Base-by-base conservation (phyloP, 2,888 invertebrate species). In the Galerucella nymphaeae region DNA sequence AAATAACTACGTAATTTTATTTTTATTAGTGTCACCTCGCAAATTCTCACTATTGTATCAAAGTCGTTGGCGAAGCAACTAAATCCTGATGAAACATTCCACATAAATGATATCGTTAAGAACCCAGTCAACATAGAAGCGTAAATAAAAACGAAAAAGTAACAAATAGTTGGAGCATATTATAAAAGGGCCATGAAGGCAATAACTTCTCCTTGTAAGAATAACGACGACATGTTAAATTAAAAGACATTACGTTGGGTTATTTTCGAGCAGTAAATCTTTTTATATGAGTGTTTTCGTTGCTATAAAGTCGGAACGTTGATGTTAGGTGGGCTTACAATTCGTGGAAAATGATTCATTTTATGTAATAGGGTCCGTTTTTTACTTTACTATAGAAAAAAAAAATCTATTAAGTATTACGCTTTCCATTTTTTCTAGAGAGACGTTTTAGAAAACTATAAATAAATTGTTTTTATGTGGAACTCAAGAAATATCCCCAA, bases 221-320 rank as follows among this genome's bases (percentile, higher is more conserved):
- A 80, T 81, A 82, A 83, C 81, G 83, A 80, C 79, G 84, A 83
- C 84, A 80, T 82, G 83, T 83, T 83, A 82, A 85, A 85, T 85
- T 85, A 84, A 83, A 85, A 85, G 84, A 84, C 84, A 83, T 84
- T 83, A 84, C 83, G 79, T 80, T 75, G 81, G 81, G 82, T 81
- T 82, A 84, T 83, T 84, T 83, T 82, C 80, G 74, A 77, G 82
- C 80, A 79, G 82, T 85, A 85, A 85, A 85, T 85, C 84, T 84
- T 83, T 83, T 82, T 84, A 84, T 83, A 84, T 84, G 84, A 84
- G 83, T 82, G 82, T 84, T 84, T 83, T 82, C 82, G 80, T 80
- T 80, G 80, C 80, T 80, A 79, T 83, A 83, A 82, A 83, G 81
- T 81, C 80, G 70, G 75, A 72, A 78, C 77, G 20, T 67, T 53